A percentile compares a stretch with the other conserved stretches of the same genome.
Evolutionary conservation across 2,113 vertebrate genomes (phyloP).

Genomic region (Odontophorus gujanensis): DNA sequence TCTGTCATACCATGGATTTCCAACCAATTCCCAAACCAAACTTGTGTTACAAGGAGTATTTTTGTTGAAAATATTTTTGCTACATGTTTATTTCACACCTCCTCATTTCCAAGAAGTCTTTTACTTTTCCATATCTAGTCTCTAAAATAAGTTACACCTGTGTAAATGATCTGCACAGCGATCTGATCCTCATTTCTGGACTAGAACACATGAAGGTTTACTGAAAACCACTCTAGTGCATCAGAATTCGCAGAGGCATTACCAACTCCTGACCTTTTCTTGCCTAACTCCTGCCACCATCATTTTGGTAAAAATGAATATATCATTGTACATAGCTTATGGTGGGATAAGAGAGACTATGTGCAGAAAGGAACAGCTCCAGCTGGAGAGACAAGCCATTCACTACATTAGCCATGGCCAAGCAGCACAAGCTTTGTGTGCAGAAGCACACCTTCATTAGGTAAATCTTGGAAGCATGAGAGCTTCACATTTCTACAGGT

Average conservation of each 20-base stretch:
- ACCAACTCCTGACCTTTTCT: background rate
- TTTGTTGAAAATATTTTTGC: background rate
- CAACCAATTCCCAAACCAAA: background rate
- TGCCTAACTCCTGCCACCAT: background rate
- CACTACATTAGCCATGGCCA: background rate
- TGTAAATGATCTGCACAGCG: background rate
- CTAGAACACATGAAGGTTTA: background rate
- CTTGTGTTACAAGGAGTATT: background rate
- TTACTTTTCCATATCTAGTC: background rate
- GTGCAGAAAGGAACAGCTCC: background rate
- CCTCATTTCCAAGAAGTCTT: background rate
- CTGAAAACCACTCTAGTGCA: background rate
- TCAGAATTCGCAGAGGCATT: background rate
- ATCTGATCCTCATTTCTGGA: background rate
- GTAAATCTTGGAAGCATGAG: accelerated
- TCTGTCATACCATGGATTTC: background rate
- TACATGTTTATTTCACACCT: background rate
- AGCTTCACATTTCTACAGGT: background rate
- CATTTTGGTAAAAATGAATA: background rate
- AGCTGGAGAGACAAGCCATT: background rate
- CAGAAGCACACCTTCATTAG: background rate
- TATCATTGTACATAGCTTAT: background rate
- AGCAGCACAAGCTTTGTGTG: background rate
- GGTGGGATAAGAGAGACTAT: background rate
- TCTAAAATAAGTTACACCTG: background rate